These are phyloP conservation scores for Onychorhynchus coronatus DNA, from an alignment of 2,113 vertebrate species.

Conservation along the genomic window DNA sequence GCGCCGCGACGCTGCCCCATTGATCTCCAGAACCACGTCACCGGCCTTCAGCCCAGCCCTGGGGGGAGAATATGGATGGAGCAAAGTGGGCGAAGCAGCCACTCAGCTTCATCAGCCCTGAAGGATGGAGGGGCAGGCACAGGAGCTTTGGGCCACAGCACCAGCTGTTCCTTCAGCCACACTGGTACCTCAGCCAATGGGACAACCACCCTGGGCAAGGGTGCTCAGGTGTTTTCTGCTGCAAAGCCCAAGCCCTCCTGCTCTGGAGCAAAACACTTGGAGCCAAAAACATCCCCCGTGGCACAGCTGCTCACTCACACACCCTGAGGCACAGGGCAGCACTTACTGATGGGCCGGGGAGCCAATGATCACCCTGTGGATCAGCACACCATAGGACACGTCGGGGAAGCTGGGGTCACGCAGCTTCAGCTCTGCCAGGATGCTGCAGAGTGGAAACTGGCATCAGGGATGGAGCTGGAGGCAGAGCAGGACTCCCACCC, in stretches of 20 bases:
- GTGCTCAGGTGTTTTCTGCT: neutral
- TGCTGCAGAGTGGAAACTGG: conserved; percentile 64
- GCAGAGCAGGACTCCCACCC: neutral
- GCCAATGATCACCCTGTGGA: conserved; percentile 88
- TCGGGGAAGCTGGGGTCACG: conserved; percentile 87
- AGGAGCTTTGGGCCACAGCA: neutral
- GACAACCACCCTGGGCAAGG: neutral
- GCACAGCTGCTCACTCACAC: neutral
- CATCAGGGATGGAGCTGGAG: neutral
- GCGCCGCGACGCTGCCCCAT: conserved; percentile 71
- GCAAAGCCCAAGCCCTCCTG: neutral
- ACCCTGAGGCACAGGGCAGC: neutral
- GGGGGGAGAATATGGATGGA: neutral
- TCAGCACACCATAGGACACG: conserved; percentile 87
- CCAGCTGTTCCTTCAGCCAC: neutral
- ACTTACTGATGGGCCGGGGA: conserved; percentile 89
- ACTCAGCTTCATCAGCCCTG: accelerated
- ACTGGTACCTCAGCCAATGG: accelerated
- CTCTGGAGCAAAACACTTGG: neutral
- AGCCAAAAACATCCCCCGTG: neutral
- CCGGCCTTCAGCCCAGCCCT: conserved; percentile 80
- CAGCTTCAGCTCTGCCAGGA: conserved; percentile 87
- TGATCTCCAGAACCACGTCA: conserved; percentile 79
- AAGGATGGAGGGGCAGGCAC: neutral
- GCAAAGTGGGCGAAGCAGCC: neutral